Base-by-base conservation (phyloP, 2,113 vertebrate genomes). In the Gymnogyps californianus region DNA sequence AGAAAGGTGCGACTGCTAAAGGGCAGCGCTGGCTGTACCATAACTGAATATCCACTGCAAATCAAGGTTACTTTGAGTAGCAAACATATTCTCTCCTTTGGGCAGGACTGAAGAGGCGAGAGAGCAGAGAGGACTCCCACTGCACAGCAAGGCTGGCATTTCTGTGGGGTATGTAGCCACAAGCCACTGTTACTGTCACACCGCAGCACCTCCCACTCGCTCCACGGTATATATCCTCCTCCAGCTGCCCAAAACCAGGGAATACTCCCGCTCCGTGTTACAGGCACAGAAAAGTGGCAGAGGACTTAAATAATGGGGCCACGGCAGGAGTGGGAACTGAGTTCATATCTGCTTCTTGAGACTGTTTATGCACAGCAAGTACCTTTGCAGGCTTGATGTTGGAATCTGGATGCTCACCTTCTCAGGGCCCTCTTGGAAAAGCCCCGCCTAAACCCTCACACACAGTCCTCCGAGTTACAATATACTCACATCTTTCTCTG, bases 401-500 rank as follows among this genome's bases (percentile, higher is more conserved):
- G 11, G 10, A 31, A 89, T 14, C 20, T 11, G 21, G 42, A 46
- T 17, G 16, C 14, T 34, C 14, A 22, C 51, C 42, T 64, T 22
- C 29, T 28, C 49, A 11, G 14, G 34, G 32, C 9, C 59, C 42
- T 61, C 32, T 34, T 31, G 11, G 13, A 22, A 44, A 31, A 40
- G 51, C 15, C 67, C 62, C 42, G 47, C 29, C 40, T 47, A 64
- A 57, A 26, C 17, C 15, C 49, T 74, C 40, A 4, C 8, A 18
- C 29, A 4, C 15, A 47, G 19, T 16, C 38, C n/a, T 36, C 59
- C 0, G 8, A 28, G 11, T 28, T 34, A 34, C 17, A 9, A 19
- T 2, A 19, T 9, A 77, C 98, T 98, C 94, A 99, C 99, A 93
- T 99, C 99, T 91, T 99, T 98, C 96, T 99, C 99, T 1, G 98